phyloP scores from a whole-genome alignment of 2,113 vertebrate genomes.

The Xenopus borealis region DNA sequence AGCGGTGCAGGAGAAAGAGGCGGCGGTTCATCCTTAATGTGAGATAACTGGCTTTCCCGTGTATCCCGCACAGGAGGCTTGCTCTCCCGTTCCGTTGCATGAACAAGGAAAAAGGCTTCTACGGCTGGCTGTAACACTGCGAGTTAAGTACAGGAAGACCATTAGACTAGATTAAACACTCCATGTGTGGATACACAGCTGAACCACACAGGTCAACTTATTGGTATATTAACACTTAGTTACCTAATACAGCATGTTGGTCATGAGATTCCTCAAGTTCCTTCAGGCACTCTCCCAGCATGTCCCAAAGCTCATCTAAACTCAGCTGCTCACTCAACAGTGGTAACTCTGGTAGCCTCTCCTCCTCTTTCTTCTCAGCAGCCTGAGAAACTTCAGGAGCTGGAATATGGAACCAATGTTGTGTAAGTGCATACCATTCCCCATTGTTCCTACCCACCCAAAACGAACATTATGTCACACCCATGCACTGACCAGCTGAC shows the following conservation, averaged over 20 bases:
- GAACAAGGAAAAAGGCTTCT: constrained; percentile 90
- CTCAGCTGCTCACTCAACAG: constrained; percentile 88
- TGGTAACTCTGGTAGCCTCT: constrained; percentile 84
- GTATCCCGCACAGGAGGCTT: constrained; percentile 90
- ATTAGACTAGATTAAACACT: constrained; percentile 30
- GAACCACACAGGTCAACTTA: background rate
- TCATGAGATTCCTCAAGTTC: constrained; percentile 92
- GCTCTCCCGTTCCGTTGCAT: constrained; percentile 91
- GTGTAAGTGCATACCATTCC: background rate
- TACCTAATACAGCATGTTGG: constrained; percentile 89
- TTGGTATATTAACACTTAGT: constrained; percentile 13
- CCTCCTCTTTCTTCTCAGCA: constrained; percentile 75
- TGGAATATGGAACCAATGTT: constrained; percentile 17
- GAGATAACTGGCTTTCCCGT: constrained; percentile 86
- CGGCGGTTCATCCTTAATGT: constrained; percentile 90
- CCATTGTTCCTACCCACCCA: background rate
- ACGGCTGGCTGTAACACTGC: constrained; percentile 88
- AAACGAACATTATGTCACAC: constrained; percentile 40
- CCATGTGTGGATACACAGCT: background rate
- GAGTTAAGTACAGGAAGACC: constrained; percentile 11
- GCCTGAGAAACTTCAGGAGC: constrained; percentile 63
- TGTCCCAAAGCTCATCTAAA: constrained; percentile 91
- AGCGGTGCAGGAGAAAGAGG: constrained; percentile 87
- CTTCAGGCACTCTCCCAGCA: constrained; percentile 91
- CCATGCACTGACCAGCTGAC: constrained; percentile 74